These are phyloP conservation scores for Pachypeltis micranthus DNA, from an alignment of 1,140 invertebrate species.

Conservation along the genomic window DNA sequence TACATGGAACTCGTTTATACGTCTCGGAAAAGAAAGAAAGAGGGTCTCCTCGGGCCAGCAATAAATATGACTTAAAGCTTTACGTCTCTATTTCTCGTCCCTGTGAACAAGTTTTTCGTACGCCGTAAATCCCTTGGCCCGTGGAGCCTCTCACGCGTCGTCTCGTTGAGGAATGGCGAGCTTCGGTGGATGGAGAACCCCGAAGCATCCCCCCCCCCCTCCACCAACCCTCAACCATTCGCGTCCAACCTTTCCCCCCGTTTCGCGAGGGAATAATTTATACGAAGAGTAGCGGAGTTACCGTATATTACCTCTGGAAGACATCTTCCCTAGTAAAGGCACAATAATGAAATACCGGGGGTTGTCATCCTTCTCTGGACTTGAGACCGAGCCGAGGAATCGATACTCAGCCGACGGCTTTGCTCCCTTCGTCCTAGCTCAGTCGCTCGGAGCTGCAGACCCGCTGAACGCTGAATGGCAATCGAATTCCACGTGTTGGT, in stretches of 20 bases:
- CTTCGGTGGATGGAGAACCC: not conserved
- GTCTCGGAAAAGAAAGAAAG: not conserved
- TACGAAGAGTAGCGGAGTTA: not conserved
- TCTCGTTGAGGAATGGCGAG: slow-evolving; percentile 2
- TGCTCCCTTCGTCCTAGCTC: too few relatives aligned
- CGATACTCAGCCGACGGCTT: too few relatives aligned
- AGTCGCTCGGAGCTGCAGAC: too few relatives aligned
- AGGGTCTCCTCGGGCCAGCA: not conserved
- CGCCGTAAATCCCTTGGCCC: slow-evolving; percentile 1
- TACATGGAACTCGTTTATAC: slow-evolving; percentile 1
- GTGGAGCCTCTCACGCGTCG: not conserved
- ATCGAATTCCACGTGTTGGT: too few relatives aligned
- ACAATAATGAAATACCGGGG: slow-evolving; percentile 2
- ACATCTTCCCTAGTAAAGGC: slow-evolving; percentile 5
- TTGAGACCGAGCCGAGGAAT: not conserved
- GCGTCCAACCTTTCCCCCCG: not conserved
- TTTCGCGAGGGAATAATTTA: not conserved
- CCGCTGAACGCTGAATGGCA: too few relatives aligned
- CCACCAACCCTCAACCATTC: not conserved
- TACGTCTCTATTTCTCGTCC: slow-evolving; percentile 6
- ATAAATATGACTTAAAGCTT: slow-evolving; percentile 8
- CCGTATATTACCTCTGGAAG: not conserved
- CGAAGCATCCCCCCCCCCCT: not conserved
- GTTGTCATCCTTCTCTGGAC: not conserved
- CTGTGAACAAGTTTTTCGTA: slow-evolving; percentile 9